Evolutionary conservation across 2,888 invertebrate species (phyloP), one percentile per base, ranked within the genome.

Genomic region (Hypsopygia costalis): DNA sequence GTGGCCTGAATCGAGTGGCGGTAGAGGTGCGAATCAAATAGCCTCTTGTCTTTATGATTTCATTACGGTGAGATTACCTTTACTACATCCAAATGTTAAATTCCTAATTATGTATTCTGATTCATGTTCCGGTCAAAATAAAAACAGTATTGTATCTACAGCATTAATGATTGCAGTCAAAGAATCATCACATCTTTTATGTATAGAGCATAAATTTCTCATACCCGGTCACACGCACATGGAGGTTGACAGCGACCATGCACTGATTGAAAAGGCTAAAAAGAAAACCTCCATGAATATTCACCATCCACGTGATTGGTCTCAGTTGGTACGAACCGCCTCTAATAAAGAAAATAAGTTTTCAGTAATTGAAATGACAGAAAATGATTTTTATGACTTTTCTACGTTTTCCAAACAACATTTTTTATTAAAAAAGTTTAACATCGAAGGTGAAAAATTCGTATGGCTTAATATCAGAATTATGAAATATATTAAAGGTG

Each of bases 1-100:
- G 21, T 21, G 21, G 21, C 41, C 31, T 32, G 45, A 45, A 36
- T 28, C 9, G 10, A 45, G 16, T 36, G 27, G 28, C 9, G 41
- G 41, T 28, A 21, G 41, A 8, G 41, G 41, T 20, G 41, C 41
- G 6, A 41, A 41, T 32, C 41, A 41, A 32, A 41, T 41, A 33
- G 41, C 41, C 6, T 41, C 41, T 8, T 41, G 41, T 33, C 33
- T 41, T 6, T 36, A 36, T 10, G 25, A 33, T 7, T 41, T 33
- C 33, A 33, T 36, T n/a, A 36, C 16, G 20, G 11, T 36, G 29
- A n/a, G n/a, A n/a, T n/a, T n/a, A n/a, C n/a, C n/a, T n/a, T n/a
- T n/a, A n/a, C 33, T 34, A 10, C 29, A 33, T 11, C 33, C 20
- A 34, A 34, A 27, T 7, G 36, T 29, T 25, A 11, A 36, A 42